Conservation (phyloP, 2,113 vertebrate genomes). For the Eulacestoma nigropectus region DNA sequence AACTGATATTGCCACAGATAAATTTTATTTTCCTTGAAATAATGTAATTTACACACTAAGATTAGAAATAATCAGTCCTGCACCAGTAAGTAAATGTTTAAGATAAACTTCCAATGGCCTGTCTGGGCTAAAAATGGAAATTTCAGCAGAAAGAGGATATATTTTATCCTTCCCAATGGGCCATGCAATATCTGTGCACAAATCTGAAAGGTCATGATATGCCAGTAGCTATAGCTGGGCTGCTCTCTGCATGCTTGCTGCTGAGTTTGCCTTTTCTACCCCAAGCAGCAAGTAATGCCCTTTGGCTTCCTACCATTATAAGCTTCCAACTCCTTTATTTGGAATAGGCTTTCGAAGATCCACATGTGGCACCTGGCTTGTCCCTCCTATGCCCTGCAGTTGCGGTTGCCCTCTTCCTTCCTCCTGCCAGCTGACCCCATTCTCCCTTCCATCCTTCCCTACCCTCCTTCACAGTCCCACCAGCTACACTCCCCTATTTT, state of each 20-base stretch:
- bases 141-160: neutral
- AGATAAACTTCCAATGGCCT: neutral
- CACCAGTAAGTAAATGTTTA: neutral
- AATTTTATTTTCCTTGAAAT: neutral
- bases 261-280: neutral
- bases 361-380: neutral
- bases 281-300: neutral
- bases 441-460: neutral
- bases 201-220: neutral
- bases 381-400: neutral
- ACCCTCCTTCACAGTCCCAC: neutral
- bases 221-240: neutral
- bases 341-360: neutral
- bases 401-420: accelerated
- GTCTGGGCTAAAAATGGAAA: neutral
- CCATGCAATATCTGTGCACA: neutral
- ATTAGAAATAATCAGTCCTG: neutral
- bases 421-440: neutral
- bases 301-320: neutral
- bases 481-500: neutral
- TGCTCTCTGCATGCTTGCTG: neutral
- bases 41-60: neutral
- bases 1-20: neutral
- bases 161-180: neutral
- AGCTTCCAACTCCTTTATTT: neutral